A percentile compares a stretch with the other conserved stretches of the same genome.
phyloP scores from a whole-genome alignment of 1,140 invertebrate species.

The Cydia fagiglandana region DNA sequence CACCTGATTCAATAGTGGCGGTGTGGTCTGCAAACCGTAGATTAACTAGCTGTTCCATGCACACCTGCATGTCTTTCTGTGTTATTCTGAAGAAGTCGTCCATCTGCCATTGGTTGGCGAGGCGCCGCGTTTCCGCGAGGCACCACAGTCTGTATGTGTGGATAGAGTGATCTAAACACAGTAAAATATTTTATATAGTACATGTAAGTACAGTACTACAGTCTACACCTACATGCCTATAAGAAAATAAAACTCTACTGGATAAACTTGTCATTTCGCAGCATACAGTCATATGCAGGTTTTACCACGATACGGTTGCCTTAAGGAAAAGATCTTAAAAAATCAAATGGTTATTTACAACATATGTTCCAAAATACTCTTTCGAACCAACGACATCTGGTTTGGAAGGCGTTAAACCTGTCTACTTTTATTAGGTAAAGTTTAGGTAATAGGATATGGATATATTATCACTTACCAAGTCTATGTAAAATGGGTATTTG shows the following conservation, averaged over 20 bases:
- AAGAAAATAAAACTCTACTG: no score
- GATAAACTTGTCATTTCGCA: no score
- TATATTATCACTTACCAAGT: slow-evolving; percentile 76
- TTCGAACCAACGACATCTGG: background rate
- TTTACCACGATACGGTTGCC: no score
- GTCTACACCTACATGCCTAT: no score
- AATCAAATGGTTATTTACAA: no score
- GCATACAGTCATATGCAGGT: no score
- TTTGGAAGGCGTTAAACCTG: background rate
- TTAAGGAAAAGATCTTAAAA: no score
- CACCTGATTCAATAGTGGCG: slow-evolving; percentile 74
- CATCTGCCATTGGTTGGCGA: slow-evolving; percentile 87
- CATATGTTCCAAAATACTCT: no score
- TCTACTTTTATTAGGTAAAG: no score
- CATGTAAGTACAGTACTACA: no score
- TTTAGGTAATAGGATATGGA: no score
- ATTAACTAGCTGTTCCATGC: slow-evolving; percentile 82
- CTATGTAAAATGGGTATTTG: slow-evolving; percentile 89
- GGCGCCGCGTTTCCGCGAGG: slow-evolving; percentile 82
- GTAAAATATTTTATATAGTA: background rate
- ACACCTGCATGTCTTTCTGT: slow-evolving; percentile 84
- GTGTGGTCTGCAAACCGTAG: slow-evolving; percentile 83
- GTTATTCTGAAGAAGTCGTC: slow-evolving; percentile 83
- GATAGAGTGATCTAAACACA: slow-evolving; percentile 84
- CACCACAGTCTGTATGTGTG: slow-evolving; percentile 88